Base-by-base conservation (phyloP, 2,797 vertebrate genomes). In the Chelmon rostratus region DNA sequence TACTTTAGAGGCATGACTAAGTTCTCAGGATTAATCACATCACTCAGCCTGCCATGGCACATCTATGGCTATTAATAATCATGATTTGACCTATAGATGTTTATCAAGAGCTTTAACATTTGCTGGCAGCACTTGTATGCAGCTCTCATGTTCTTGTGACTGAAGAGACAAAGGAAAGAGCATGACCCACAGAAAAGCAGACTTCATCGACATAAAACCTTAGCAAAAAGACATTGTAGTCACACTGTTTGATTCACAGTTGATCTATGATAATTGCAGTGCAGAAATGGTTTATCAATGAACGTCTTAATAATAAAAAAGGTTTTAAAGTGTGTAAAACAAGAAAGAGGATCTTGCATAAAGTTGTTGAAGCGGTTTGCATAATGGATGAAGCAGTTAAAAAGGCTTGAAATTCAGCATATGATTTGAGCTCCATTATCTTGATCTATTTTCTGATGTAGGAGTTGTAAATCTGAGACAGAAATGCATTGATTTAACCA, bases 261-360 rank as follows among this genome's bases (percentile, higher is more conserved):
- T 49, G 35, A 71, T 80, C 59, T 58, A 6, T 71, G 35, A 73
- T 63, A 66, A 86, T 68, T 72, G 23, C 23, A 54, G 21, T 44
- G 57, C 68, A 42, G 44, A 76, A 21, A 44, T 40, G 25, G 53
- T n/a, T 31, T 16, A 35, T 44, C 65, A 33, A 33, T 49, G 23
- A 73, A 59, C 25, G 38, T 44, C 44, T 69, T 37, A 19, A 21
- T 25, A 53, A 53, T 25, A 79, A 73, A 66, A 69, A 61, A 44
- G 13, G 1, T 33, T 37, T 12, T 62, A 44, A 53, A 37, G 4
- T 12, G 35, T 1, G 10, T 12, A 40, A 54, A 6, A 40, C 64
- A 67, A 44, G 13, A 58, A 50, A 8, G 5, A 37, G 1, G 54
- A 28, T 47, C 25, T 37, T 52, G 15, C 37, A 40, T 19, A 0